Evolutionary conservation across 2,888 invertebrate species (phyloP).

Genomic region (Coelopa pilipes): DNA sequence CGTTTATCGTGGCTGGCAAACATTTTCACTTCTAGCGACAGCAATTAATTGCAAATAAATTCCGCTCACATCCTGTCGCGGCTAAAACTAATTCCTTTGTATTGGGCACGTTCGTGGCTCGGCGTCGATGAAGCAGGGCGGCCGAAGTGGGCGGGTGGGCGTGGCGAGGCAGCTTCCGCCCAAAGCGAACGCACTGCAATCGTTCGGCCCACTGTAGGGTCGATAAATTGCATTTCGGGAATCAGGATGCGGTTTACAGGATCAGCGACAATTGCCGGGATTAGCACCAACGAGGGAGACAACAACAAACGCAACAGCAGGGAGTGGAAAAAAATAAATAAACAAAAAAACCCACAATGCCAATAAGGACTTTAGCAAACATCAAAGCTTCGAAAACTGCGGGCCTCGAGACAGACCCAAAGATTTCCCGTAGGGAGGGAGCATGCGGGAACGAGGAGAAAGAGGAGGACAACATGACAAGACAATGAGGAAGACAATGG

Average conservation of each 20-base stretch:
- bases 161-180: background rate
- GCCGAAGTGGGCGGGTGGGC: background rate
- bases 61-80: background rate
- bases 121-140: conserved; percentile 21
- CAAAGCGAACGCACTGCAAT: no score
- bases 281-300: conserved; percentile 1
- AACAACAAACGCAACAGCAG: background rate
- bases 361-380: no score
- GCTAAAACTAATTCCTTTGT: conserved; percentile 32
- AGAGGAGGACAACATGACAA: no score
- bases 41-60: conserved; percentile 35
- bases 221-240: conserved; percentile 26
- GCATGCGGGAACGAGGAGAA: no score
- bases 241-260: conserved; percentile 20
- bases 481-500: no score
- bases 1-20: conserved; percentile 21
- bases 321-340: no score
- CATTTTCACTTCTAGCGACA: conserved; percentile 10
- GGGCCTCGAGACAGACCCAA: no score
- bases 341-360: no score
- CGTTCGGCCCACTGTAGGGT: no score
- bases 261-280: background rate
- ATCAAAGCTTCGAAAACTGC: no score
- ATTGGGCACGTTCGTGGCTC: conserved; percentile 30
- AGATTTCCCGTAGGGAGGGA: no score